Evolutionary conservation across 2,888 invertebrate genomes (phyloP).

Genomic region (Rosalia funebris): DNA sequence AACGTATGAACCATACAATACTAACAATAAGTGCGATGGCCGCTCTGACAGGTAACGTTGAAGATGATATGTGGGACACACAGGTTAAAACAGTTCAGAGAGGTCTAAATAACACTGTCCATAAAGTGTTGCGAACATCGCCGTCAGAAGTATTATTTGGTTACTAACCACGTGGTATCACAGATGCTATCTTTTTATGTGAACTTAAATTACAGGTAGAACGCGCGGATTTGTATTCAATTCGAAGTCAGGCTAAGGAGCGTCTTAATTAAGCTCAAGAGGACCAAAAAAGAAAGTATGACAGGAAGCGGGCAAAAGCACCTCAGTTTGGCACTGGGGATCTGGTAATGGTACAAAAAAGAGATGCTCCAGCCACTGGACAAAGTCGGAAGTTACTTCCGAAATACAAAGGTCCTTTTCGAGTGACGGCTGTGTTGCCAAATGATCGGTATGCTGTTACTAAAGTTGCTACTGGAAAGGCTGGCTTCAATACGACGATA

Average conservation of each 20-base stretch:
- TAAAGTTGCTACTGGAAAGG: not conserved
- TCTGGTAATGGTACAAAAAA: slow-evolving; percentile 37
- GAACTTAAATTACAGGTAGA: slow-evolving; percentile 1
- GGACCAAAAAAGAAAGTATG: slow-evolving; percentile 36
- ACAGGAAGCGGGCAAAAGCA: slow-evolving; percentile 16
- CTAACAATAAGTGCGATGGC: slow-evolving; percentile 7
- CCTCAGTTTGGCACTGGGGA: slow-evolving; percentile 27
- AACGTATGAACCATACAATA: slow-evolving; percentile 4
- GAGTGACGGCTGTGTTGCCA: slow-evolving; percentile 5
- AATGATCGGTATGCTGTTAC: slow-evolving; percentile 12
- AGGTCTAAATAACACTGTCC: slow-evolving; percentile 12
- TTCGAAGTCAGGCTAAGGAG: not conserved
- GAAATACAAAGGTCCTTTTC: slow-evolving; percentile 37
- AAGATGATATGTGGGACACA: not conserved
- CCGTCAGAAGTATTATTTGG: slow-evolving; percentile 32
- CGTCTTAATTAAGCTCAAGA: slow-evolving; percentile 22
- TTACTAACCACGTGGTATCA: not conserved
- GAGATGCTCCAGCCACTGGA: slow-evolving; percentile 30
- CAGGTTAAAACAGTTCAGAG: slow-evolving; percentile 34
- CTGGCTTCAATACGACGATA: not conserved
- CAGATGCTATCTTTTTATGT: not conserved
- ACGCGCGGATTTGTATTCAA: not conserved
- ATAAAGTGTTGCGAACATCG: slow-evolving; percentile 31
- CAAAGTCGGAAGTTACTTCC: slow-evolving; percentile 30
- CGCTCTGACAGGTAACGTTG: not conserved